Base-by-base conservation (phyloP, 2,797 vertebrate genomes). In the Aeoliscus strigatus region DNA sequence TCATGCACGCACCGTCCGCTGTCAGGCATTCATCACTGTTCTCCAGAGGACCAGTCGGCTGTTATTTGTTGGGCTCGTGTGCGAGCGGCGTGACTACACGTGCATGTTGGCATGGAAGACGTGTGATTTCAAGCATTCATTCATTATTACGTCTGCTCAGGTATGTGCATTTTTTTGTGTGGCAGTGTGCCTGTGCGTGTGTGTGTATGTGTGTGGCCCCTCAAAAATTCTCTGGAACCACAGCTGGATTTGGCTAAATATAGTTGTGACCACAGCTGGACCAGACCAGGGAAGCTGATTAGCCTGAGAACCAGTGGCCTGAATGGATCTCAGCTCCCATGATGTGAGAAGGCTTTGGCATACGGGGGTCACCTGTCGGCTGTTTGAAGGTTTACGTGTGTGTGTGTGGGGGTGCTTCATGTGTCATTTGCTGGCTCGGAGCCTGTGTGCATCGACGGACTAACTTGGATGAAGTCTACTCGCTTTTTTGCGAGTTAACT, bases 241-340 rank as follows among this genome's bases (percentile, higher is more conserved):
- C 53, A 68, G 56, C 75, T 74, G 60, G 48, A 60, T 51, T 35
- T 51, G 31, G 56, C 51, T 72, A 70, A 66, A 75, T 60, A 57
- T 66, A 70, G 64, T 21, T 6, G 26, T 49, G 41, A 51, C 52
- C 60, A 42, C 67, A 66, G 43, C 58, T 30, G 50, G 39, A 52
- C 24, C 60, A 55, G 50, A 65, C 51, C 55, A 52, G 35, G n/a
- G 56, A 40, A 35, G 41, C 51, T 66, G 58, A 71, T 69, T 61
- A 55, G 37, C 51, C 34, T 63, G 37, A 69, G 59, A 64, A 69
- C 47, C 49, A 47, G 9, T 34, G 27, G 27, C 39, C 39, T 9
- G 10, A 66, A 75, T 52, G 36, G 27, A 65, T 64, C 43, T 59
- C 48, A 57, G 41, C 46, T 55, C 38, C 47, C 49, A 60, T 45